These are phyloP conservation scores for Austrolebias charrua DNA, from an alignment of 2,797 vertebrate species.

Conservation along the genomic window DNA sequence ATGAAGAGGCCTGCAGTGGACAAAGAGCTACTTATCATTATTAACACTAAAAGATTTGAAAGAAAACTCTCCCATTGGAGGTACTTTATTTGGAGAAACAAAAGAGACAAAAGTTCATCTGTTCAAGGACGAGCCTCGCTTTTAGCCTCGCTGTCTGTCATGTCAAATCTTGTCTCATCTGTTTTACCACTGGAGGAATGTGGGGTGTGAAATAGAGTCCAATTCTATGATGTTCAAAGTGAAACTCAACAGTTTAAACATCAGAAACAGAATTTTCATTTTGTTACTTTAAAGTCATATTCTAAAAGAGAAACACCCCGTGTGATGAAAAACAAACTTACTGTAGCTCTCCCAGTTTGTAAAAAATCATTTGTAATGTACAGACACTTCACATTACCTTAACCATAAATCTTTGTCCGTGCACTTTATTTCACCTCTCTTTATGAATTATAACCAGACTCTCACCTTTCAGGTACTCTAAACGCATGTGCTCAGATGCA, in stretches of 20 bases:
- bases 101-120: constrained; percentile 43
- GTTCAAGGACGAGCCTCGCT: constrained; percentile 30
- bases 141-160: constrained; percentile 41
- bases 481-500: constrained; percentile 24
- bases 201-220: constrained; percentile 20
- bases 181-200: constrained; percentile 63
- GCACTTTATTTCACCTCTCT: constrained; percentile 48
- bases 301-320: neutral
- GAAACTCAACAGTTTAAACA: neutral
- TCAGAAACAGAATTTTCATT: neutral
- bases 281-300: neutral
- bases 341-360: neutral
- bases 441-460: constrained; percentile 39
- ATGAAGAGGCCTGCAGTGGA: constrained; percentile 23
- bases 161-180: constrained; percentile 74
- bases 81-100: constrained; percentile 14
- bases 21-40: constrained; percentile 9
- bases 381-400: neutral
- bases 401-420: constrained; percentile 28
- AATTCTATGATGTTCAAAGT: constrained; percentile 15
- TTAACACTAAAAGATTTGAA: neutral
- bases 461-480: constrained; percentile 39
- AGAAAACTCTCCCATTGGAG: constrained; percentile 15
- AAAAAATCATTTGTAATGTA: neutral
- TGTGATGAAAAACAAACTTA: neutral